Base-by-base conservation (phyloP, 2,113 vertebrate genomes). In the Podiceps cristatus region DNA sequence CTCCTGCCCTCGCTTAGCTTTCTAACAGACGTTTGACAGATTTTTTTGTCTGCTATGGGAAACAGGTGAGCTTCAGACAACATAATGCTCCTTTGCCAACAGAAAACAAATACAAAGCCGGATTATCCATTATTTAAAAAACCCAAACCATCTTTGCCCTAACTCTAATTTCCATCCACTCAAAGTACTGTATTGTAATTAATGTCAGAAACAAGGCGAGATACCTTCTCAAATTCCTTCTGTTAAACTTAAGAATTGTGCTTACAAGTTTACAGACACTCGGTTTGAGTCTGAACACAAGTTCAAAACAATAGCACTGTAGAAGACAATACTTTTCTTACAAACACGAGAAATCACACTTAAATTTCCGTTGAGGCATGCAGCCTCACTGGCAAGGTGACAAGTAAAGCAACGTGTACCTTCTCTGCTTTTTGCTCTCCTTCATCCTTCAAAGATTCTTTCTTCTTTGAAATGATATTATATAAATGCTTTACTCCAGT, bases 401-500 rank as follows among this genome's bases (percentile, higher is more conserved):
- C 31, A 75, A 37, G 37, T 15, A 59, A 72, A 89, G 31, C 71
- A 88, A 85, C 1, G 1, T 1, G 12, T 1, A 99, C 99, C 99
- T 99, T 99, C 84, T 99, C 98, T 69, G 88, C 86, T 33, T 88
- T 98, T 96, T 98, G 97, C 88, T 92, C 97, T 40, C 95, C 93
- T 93, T 99, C 99, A 60, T 99, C 98, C 95, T 98, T 99, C 67
- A 97, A 91, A 68, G 97, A 98, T 74, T 99, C 99, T 96, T 97
- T 99, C 93, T 98, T 98, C 97, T 98, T 99, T 56, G 99, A 98
- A 96, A 98, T 98, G 13, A 99, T 97, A 45, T 97, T 98, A 96
- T 98, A 98, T 88, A 99, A 98, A 63, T 98, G 98, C 91, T 99
- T 99, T 17, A 99, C 97, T 93, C 99, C 99, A 86, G 98, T 98